phyloP scores from a whole-genome alignment of 2,888 invertebrate genomes.

The Meliscaeva auricollis region DNA sequence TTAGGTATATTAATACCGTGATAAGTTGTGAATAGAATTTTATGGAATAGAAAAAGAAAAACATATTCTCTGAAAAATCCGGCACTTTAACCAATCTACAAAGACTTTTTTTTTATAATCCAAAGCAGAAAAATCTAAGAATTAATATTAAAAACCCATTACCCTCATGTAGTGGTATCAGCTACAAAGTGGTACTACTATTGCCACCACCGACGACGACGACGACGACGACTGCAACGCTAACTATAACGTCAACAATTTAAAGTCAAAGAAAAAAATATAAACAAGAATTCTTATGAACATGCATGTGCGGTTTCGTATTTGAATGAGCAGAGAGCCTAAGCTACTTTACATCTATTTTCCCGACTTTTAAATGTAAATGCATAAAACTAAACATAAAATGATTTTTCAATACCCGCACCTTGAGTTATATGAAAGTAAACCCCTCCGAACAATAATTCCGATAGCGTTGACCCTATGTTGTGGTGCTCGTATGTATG shows the following conservation, averaged over 20 bases:
- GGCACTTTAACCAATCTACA: no score
- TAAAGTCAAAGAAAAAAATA: slow-evolving; percentile 12
- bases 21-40: no score
- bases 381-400: background rate
- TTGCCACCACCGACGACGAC: background rate
- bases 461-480: slow-evolving; percentile 16
- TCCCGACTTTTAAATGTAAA: background rate
- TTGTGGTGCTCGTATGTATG: background rate
- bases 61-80: no score
- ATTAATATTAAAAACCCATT: slow-evolving; percentile 20
- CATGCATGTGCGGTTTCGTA: slow-evolving; percentile 18
- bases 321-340: slow-evolving; percentile 1
- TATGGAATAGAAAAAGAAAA: no score
- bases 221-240: background rate
- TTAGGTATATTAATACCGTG: no score
- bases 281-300: slow-evolving; percentile 10
- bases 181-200: background rate
- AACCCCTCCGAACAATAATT: background rate
- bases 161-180: slow-evolving; percentile 5
- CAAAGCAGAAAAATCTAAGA: no score
- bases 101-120: no score
- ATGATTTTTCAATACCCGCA: slow-evolving; percentile 32
- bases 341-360: background rate
- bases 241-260: background rate
- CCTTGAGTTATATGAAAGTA: background rate